Evolutionary conservation across 2,113 vertebrate genomes (phyloP).

Genomic region (Oncorhynchus kisutch): DNA sequence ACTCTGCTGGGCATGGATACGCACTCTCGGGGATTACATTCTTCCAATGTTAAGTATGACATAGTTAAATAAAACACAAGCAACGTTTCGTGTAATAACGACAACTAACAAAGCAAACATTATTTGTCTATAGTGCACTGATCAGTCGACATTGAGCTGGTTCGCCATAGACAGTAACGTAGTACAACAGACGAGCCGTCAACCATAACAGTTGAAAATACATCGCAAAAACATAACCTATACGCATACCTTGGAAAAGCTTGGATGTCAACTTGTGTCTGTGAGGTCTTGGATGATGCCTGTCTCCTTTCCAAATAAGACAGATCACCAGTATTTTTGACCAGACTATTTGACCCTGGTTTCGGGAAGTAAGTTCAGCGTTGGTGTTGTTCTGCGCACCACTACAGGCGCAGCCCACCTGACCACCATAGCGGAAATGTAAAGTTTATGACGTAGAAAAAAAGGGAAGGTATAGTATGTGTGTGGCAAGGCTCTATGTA

Average conservation of each 20-base stretch:
- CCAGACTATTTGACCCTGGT: neutral
- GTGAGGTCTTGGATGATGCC: neutral
- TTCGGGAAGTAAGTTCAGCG: slow-evolving; percentile 6
- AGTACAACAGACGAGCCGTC: too few relatives aligned
- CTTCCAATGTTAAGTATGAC: too few relatives aligned
- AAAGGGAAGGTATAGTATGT: too few relatives aligned
- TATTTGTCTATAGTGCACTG: too few relatives aligned
- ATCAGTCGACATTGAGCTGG: too few relatives aligned
- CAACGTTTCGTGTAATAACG: too few relatives aligned
- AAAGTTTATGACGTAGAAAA: too few relatives aligned
- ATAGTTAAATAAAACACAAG: too few relatives aligned
- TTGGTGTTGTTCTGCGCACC: neutral
- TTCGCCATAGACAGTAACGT: too few relatives aligned
- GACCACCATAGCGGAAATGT: neutral
- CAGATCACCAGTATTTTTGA: neutral
- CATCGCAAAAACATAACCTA: neutral
- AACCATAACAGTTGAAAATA: neutral
- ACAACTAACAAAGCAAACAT: too few relatives aligned
- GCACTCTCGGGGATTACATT: too few relatives aligned
- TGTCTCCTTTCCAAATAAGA: neutral
- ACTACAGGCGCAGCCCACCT: neutral
- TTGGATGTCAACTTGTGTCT: neutral
- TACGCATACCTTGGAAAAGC: neutral
- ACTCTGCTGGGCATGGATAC: too few relatives aligned
- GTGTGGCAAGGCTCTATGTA: neutral